Base-by-base conservation (phyloP, 92 coral and sea anemone genomes). In the Meandrina meandrites region DNA sequence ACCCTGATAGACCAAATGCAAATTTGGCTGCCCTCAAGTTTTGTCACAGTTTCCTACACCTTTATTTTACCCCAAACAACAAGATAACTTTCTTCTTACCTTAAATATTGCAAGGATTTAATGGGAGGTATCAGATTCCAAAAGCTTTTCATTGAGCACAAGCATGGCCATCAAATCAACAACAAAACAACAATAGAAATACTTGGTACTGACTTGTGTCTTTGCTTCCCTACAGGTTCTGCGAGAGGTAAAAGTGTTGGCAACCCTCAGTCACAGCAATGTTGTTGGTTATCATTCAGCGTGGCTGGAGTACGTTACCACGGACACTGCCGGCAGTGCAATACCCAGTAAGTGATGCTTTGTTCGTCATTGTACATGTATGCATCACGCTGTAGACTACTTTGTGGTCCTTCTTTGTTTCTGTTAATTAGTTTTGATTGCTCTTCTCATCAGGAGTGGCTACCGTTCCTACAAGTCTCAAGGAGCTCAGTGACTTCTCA, bases 281-380 rank as follows among this genome's bases (percentile, higher is more conserved):
- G 99, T 97, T 16, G 99, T 97, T 30, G 99, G 99, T 42, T 97
- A 97, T 84, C 99, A 97, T 72, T 83, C 98, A 34, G 99, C 99
- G 9, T 97, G 99, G 99, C 45, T 97, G 87, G 99, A 97, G 82
- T 97, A 91, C 76, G 99, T 95, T 22, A 89, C 96, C 50, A 93
- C 92, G 9, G 98, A 92, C 36, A 93, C 89, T 35, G 64, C 86
- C 14, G 80, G 85, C n/a, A 35, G 92, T 54, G 90, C 98, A 10
- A 47, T 96, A 24, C 98, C 94, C 17, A 92, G 99, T 96, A 81
- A 90, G 95, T 83, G 12, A 30, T 37, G 8, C 15, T 4, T 27
- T n/a, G n/a, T n/a, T n/a, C n/a, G n/a, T n/a, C n/a, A n/a, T 75
- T 64, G 32, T 27, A 27, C 22, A 54, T 54, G 60, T n/a, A n/a